These are phyloP conservation scores for Limnephilus auricula DNA, from an alignment of 2,888 invertebrate species.

Conservation along the genomic window DNA sequence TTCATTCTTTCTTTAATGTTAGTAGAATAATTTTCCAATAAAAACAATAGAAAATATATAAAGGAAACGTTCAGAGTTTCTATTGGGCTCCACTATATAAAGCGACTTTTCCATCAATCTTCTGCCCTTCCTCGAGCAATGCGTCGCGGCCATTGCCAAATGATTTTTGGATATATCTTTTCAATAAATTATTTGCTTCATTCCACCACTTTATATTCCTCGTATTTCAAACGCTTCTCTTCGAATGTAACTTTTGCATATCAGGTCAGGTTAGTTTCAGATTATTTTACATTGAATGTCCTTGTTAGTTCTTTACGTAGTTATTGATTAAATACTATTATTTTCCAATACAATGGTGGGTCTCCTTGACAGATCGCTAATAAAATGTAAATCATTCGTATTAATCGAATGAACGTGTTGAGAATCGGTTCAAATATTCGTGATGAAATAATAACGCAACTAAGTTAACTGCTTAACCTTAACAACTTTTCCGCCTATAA, in stretches of 20 bases:
- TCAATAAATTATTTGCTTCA: neutral
- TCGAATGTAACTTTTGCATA: neutral
- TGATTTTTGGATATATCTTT: neutral
- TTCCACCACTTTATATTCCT: neutral
- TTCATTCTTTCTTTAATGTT: no score
- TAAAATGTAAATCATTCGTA: neutral
- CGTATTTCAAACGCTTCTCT: neutral
- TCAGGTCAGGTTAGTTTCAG: neutral
- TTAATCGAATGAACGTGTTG: neutral
- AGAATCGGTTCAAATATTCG: neutral
- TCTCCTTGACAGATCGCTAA: neutral
- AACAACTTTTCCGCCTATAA: neutral
- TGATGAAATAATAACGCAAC: neutral
- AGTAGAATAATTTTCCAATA: no score
- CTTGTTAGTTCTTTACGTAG: neutral
- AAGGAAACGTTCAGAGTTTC: no score
- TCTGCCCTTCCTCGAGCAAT: no score
- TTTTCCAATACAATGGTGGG: neutral
- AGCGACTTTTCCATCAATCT: no score
- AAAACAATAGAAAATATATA: no score
- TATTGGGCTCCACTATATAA: no score
- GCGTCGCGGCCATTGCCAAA: no score
- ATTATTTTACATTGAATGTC: neutral
- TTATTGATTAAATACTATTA: neutral
- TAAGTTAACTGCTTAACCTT: neutral